phyloP scores from a whole-genome alignment of 2,888 invertebrate species.

The Tetramorium bicarinatum region DNA sequence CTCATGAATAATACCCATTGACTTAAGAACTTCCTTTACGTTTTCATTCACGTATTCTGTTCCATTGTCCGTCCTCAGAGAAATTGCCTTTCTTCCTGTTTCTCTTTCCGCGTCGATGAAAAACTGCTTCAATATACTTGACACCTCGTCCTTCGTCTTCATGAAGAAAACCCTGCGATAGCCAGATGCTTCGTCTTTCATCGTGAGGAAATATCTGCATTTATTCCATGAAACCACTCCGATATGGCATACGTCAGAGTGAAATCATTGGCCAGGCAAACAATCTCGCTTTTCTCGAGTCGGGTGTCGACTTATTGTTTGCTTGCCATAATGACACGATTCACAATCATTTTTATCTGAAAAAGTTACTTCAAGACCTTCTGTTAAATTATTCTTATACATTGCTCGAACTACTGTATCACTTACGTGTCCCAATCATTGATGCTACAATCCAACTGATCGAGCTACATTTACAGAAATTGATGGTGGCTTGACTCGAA shows the following conservation, averaged over 20 bases:
- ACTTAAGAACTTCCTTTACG: slow-evolving; percentile 55
- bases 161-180: slow-evolving; percentile 78
- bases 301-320: slow-evolving; percentile 40
- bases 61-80: slow-evolving; percentile 74
- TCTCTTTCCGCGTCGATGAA: slow-evolving; percentile 72
- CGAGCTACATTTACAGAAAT: slow-evolving; percentile 39
- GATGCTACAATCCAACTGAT: slow-evolving; percentile 51
- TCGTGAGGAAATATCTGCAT: slow-evolving; percentile 52
- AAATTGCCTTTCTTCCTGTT: slow-evolving; percentile 67
- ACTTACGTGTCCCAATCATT: slow-evolving; percentile 41
- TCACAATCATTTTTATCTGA: slow-evolving; percentile 42
- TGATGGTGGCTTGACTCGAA: slow-evolving; percentile 26
- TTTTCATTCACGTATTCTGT: slow-evolving; percentile 67
- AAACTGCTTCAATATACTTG: slow-evolving; percentile 43
- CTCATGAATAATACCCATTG: slow-evolving; percentile 69
- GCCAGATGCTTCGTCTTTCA: slow-evolving; percentile 58
- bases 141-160: slow-evolving; percentile 79
- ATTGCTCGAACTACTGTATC: slow-evolving; percentile 47
- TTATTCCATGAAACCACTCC: slow-evolving; percentile 36
- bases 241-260: slow-evolving; percentile 54
- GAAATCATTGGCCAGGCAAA: slow-evolving; percentile 55
- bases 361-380: slow-evolving; percentile 48
- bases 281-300: slow-evolving; percentile 33
- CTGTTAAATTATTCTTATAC: slow-evolving; percentile 35
- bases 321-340: slow-evolving; percentile 52